A percentile compares a stretch with the other conserved stretches of the same genome.
phyloP scores from a whole-genome alignment of 2,113 vertebrate species.

The Tapirus terrestris region DNA sequence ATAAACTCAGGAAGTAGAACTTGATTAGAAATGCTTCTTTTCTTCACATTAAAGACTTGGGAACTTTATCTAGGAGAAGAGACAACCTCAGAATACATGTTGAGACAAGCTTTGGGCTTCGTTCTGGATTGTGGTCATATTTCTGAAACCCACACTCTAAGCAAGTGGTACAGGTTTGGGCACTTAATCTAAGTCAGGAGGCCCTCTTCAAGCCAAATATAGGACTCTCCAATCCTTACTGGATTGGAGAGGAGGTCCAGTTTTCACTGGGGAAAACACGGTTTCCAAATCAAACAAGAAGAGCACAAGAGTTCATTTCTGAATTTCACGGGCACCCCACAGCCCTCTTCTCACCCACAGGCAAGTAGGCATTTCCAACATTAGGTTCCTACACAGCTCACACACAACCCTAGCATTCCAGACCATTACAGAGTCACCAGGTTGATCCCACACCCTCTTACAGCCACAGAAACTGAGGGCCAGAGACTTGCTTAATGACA shows the following conservation, averaged over 20 bases:
- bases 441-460: neutral
- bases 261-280: constrained; percentile 34
- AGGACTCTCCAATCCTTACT: neutral
- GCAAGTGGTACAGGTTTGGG: constrained; percentile 61
- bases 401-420: neutral
- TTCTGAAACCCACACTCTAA: constrained; percentile 44
- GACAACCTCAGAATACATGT: neutral
- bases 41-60: neutral
- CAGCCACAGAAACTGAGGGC: neutral
- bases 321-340: neutral
- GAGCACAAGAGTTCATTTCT: neutral
- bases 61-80: neutral
- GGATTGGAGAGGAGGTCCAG: neutral
- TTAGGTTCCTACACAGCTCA: neutral
- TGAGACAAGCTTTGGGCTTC: constrained; percentile 16
- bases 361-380: neutral
- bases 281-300: neutral
- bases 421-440: neutral
- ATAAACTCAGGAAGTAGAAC: neutral
- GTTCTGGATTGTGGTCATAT: neutral
- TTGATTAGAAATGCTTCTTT: neutral
- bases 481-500: constrained; percentile 5
- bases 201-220: neutral
- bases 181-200: constrained; percentile 29
- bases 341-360: neutral